Evolutionary conservation across 2,888 invertebrate genomes (phyloP).

Genomic region (Campopleginae sp.): DNA sequence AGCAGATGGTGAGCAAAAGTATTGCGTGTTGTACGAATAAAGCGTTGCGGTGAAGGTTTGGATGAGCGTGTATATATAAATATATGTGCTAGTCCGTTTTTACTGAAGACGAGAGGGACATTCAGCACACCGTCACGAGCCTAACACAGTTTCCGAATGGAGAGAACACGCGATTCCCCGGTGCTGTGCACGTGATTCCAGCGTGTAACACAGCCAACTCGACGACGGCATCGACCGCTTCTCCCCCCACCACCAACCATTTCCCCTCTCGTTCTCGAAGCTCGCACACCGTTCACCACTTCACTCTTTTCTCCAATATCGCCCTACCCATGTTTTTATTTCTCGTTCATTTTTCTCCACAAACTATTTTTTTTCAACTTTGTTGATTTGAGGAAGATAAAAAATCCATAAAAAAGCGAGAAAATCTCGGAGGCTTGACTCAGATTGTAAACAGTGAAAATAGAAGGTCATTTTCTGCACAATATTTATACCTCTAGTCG

Average conservation of each 20-base stretch:
- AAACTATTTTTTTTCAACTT: slow-evolving; percentile 9
- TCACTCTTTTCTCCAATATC: slow-evolving; percentile 34
- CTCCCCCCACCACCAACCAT: slow-evolving; percentile 71
- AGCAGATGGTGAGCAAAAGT: not conserved
- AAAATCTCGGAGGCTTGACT: not conserved
- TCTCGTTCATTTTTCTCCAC: not conserved
- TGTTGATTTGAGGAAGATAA: not conserved
- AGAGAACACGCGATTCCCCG: slow-evolving; percentile 81
- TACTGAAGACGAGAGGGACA: slow-evolving; percentile 32
- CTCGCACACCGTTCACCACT: slow-evolving; percentile 44
- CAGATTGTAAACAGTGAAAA: not conserved
- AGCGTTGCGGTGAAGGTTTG: slow-evolving; percentile 1
- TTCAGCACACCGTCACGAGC: slow-evolving; percentile 35
- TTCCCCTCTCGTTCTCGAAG: slow-evolving; percentile 56
- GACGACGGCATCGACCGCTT: slow-evolving; percentile 81
- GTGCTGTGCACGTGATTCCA: slow-evolving; percentile 83
- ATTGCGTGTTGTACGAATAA: not conserved
- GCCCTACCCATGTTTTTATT: slow-evolving; percentile 24
- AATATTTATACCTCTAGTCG: not conserved
- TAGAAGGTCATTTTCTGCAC: not conserved
- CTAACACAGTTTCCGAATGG: slow-evolving; percentile 47
- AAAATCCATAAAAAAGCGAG: not conserved
- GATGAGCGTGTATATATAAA: slow-evolving; percentile 25
- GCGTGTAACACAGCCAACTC: slow-evolving; percentile 73
- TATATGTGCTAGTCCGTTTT: slow-evolving; percentile 23